A percentile compares a stretch with the other conserved stretches of the same genome.
Conservation (phyloP, 2,797 vertebrate genomes). For the Chelon auratus region DNA sequence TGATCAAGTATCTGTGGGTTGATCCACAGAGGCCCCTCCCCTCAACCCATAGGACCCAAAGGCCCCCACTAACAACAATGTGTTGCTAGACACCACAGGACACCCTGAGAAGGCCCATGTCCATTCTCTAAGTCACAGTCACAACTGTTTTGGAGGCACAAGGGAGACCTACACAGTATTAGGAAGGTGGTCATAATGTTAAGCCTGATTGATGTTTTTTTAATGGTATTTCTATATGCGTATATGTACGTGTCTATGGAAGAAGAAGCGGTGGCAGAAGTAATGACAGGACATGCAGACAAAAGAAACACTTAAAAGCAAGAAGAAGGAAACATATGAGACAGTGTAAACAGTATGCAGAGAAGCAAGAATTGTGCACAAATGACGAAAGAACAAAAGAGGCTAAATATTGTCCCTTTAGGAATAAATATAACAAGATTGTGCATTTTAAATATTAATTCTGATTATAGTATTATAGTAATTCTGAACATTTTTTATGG, state of each 20-base stretch:
- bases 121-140: too few relatives aligned
- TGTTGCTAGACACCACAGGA: too few relatives aligned
- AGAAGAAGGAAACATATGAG: conserved; percentile 28
- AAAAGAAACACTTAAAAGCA: conserved; percentile 37
- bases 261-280: conserved; percentile 33
- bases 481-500: conserved; percentile 13
- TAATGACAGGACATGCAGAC: conserved; percentile 60
- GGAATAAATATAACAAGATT: conserved; percentile 23
- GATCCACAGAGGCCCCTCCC: too few relatives aligned
- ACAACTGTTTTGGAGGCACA: neutral
- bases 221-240: conserved; percentile 24
- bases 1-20: too few relatives aligned
- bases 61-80: too few relatives aligned
- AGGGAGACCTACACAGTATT: neutral
- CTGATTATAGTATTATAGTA: conserved; percentile 40
- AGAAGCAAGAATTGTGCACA: conserved; percentile 34
- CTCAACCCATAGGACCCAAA: too few relatives aligned
- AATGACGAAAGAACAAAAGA: conserved; percentile 13
- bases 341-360: conserved; percentile 25
- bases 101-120: too few relatives aligned
- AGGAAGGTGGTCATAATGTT: too few relatives aligned
- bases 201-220: too few relatives aligned
- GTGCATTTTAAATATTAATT: conserved; percentile 57
- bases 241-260: conserved; percentile 31
- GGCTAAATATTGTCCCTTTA: conserved; percentile 27